These are phyloP conservation scores for Drosophila ustulata DNA, from an alignment of 2,888 invertebrate species.

Conservation along the genomic window DNA sequence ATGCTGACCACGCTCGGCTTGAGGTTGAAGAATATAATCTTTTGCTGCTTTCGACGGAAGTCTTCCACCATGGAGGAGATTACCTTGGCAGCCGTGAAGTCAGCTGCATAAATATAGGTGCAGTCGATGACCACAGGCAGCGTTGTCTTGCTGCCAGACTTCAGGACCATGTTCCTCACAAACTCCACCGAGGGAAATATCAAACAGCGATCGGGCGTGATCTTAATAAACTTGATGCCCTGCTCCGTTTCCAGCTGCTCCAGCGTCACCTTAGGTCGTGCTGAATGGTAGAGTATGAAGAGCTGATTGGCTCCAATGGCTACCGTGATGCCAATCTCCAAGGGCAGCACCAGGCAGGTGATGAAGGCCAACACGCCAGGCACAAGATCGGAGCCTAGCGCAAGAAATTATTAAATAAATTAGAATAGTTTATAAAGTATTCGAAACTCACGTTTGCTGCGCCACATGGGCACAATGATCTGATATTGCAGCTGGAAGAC, in stretches of 20 bases:
- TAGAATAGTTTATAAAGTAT: fast-evolving
- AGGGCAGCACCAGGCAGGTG: conserved; percentile 92
- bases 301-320: conserved; percentile 93
- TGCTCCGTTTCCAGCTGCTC: conserved; percentile 90
- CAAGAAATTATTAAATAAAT: not conserved
- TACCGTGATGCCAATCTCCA: conserved; percentile 94
- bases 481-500: conserved; percentile 95
- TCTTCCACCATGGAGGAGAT: conserved; percentile 91
- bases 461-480: conserved; percentile 94
- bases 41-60: conserved; percentile 90
- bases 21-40: conserved; percentile 93
- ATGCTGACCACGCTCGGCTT: conserved; percentile 93
- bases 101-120: conserved; percentile 94
- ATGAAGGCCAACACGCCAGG: conserved; percentile 95
- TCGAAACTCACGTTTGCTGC: conserved; percentile 90
- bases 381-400: conserved; percentile 92
- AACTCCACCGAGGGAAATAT: conserved; percentile 97
- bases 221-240: conserved; percentile 91
- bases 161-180: conserved; percentile 92
- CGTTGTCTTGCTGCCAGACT: conserved; percentile 88
- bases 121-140: conserved; percentile 94
- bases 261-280: conserved; percentile 93
- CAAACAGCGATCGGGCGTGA: conserved; percentile 94
- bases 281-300: conserved; percentile 94
- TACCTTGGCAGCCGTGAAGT: conserved; percentile 94